These are phyloP conservation scores for Drosophila sp. DNA, from an alignment of 1,140 invertebrate genomes.

Conservation along the genomic window DNA sequence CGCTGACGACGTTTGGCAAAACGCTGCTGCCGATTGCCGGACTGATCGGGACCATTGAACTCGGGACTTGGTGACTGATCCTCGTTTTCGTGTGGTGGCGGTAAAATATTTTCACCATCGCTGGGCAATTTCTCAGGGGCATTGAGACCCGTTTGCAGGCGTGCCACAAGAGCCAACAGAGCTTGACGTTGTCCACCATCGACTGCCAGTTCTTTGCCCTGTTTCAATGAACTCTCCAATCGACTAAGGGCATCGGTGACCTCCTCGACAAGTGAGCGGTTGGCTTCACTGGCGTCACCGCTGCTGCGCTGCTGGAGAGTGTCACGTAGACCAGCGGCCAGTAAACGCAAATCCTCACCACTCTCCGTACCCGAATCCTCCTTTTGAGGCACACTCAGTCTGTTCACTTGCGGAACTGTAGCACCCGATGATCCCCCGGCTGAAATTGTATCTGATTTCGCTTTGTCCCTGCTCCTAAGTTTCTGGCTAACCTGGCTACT, in stretches of 20 bases:
- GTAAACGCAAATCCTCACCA: constrained; percentile 85
- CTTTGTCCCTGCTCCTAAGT: constrained; percentile 52
- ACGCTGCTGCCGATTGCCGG: constrained; percentile 61
- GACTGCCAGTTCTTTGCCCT: constrained; percentile 84
- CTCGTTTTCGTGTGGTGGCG: not conserved
- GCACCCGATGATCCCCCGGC: constrained; percentile 11
- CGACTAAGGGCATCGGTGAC: constrained; percentile 90
- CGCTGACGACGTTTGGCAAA: constrained; percentile 84
- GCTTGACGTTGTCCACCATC: constrained; percentile 86
- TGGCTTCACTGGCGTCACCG: constrained; percentile 53
- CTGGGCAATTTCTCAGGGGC: constrained; percentile 83
- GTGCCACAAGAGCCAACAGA: constrained; percentile 89
- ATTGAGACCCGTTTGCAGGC: constrained; percentile 88
- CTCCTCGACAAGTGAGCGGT: constrained; percentile 87
- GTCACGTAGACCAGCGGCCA: constrained; percentile 79
- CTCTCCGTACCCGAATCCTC: constrained; percentile 88
- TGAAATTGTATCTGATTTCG: constrained; percentile 39
- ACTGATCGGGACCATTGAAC: constrained; percentile 16
- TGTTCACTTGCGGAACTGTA: constrained; percentile 45
- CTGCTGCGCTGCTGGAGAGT: constrained; percentile 67
- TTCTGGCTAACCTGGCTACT: constrained; percentile 62
- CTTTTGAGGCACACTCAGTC: constrained; percentile 75
- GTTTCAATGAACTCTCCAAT: constrained; percentile 88
- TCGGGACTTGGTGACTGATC: constrained; percentile 26
- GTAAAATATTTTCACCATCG: not conserved